phyloP scores from a whole-genome alignment of 2,888 invertebrate genomes.

The Amphipoea oculea region DNA sequence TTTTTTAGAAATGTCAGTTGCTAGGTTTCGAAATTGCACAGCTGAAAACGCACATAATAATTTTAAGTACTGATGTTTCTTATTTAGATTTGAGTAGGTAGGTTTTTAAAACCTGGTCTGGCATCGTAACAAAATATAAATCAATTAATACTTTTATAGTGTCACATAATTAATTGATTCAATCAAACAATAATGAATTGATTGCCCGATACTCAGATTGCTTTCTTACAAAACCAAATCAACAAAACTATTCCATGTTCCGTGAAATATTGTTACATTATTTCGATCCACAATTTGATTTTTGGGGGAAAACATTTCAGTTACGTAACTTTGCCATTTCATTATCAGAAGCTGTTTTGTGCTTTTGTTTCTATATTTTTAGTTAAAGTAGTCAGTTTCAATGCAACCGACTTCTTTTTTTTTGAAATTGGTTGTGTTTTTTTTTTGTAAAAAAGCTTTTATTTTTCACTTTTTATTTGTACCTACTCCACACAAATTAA shows the following conservation, averaged over 20 bases:
- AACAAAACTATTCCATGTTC: not conserved
- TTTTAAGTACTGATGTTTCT: not conserved
- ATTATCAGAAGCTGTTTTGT: conserved; percentile 2
- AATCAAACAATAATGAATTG: conserved; percentile 27
- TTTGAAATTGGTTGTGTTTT: too few relatives aligned
- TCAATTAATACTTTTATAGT: conserved; percentile 31
- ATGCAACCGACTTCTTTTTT: too few relatives aligned
- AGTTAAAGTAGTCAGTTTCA: not conserved
- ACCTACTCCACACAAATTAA: too few relatives aligned
- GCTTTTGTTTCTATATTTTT: not conserved
- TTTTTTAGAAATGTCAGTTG: too few relatives aligned
- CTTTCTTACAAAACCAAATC: conserved; percentile 13
- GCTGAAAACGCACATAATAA: not conserved
- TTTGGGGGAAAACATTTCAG: not conserved
- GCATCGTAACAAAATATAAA: conserved; percentile 19
- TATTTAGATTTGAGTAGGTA: not conserved
- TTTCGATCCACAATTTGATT: not conserved
- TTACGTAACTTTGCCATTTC: not conserved
- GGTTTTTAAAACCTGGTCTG: not conserved
- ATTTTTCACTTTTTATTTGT: too few relatives aligned
- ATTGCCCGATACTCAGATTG: not conserved
- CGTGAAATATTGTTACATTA: not conserved
- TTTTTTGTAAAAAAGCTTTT: too few relatives aligned
- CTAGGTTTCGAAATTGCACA: too few relatives aligned
- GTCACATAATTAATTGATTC: conserved; percentile 38